Conservation (phyloP, 2,797 vertebrate genomes). For the Labeo calbasu region DNA sequence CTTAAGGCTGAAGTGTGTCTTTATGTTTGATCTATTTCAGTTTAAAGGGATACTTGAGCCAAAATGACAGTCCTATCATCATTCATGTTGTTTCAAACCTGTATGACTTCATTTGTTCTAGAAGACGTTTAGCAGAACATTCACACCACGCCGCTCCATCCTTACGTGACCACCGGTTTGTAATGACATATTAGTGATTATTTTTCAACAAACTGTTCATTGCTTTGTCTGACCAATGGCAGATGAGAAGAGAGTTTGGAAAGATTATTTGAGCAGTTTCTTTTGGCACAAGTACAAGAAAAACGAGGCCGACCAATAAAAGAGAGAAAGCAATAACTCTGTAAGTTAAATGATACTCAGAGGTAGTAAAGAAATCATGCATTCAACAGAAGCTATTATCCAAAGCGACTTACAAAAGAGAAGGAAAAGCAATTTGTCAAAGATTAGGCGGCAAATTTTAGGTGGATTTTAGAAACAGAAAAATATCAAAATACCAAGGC, state of each 20-base stretch:
- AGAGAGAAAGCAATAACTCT: not conserved
- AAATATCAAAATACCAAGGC: not conserved
- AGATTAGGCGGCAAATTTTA: not conserved
- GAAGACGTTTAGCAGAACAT: not conserved
- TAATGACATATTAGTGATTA: not conserved
- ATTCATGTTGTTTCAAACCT: not conserved
- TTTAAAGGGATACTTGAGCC: not conserved
- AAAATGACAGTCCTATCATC: not conserved
- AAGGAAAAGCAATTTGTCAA: not conserved
- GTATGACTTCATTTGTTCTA: not conserved
- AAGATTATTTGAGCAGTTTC: not conserved
- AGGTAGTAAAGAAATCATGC: not conserved
- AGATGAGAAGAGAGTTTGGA: not conserved
- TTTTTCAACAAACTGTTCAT: not conserved
- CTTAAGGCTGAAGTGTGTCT: not conserved
- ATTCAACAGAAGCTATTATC: not conserved
- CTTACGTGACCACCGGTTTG: not conserved
- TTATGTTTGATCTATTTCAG: not conserved
- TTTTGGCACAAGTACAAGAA: not conserved
- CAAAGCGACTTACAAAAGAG: not conserved
- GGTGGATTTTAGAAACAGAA: not conserved
- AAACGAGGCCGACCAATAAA: not conserved
- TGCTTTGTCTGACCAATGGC: not conserved
- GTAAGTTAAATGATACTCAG: not conserved
- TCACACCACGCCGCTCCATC: not conserved